phyloP scores from a whole-genome alignment of 2,797 vertebrate genomes.

The Thripadectes ignobilis region DNA sequence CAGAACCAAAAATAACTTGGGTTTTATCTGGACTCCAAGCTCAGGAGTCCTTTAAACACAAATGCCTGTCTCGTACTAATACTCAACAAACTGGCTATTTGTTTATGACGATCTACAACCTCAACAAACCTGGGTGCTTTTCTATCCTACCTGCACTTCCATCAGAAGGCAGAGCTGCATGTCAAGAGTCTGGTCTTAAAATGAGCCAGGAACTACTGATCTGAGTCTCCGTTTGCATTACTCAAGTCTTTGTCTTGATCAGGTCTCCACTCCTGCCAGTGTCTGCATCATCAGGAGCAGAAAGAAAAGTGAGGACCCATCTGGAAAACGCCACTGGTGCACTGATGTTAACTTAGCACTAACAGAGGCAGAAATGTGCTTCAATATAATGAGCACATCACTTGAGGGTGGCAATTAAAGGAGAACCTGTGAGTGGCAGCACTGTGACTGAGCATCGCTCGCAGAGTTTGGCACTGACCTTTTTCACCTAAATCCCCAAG shows the following conservation, averaged over 20 bases:
- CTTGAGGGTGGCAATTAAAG: neutral
- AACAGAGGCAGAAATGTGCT: neutral
- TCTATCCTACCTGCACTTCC: neutral
- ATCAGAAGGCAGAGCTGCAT: neutral
- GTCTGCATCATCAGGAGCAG: neutral
- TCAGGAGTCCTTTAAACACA: neutral
- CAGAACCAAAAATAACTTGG: neutral
- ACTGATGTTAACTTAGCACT: neutral
- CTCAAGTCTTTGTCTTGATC: neutral
- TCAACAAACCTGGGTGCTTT: neutral
- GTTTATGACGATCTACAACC: neutral
- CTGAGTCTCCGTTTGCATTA: neutral
- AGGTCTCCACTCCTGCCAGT: neutral
- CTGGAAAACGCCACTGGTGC: neutral
- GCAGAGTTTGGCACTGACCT: neutral
- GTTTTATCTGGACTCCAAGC: neutral
- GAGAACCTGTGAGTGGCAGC: neutral
- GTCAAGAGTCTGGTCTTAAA: neutral
- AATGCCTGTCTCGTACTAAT: neutral
- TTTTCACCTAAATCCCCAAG: neutral
- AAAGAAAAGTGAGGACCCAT: neutral
- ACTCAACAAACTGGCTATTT: neutral
- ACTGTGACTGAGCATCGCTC: neutral
- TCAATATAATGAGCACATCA: fast-evolving
- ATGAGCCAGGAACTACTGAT: neutral